Evolutionary conservation across 2,113 vertebrate genomes (phyloP).

Genomic region (Ciconia stormi): DNA sequence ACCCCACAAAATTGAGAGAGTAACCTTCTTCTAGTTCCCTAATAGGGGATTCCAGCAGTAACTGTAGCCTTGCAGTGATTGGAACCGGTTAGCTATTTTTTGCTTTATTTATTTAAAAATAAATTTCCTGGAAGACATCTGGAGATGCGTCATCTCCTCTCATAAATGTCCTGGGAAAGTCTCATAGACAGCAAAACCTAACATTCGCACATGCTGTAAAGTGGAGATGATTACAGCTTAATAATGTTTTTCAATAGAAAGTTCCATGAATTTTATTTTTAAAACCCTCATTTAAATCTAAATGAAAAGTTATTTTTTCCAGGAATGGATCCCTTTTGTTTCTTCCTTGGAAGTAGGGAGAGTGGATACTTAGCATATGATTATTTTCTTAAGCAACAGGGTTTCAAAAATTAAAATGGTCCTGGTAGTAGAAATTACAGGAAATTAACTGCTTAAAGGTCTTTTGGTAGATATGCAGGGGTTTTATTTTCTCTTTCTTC

Average conservation of each 20-base stretch:
- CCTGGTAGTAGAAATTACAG: background rate
- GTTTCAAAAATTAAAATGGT: background rate
- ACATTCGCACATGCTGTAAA: conserved; percentile 13
- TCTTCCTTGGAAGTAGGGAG: background rate
- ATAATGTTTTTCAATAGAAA: background rate
- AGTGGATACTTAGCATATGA: background rate
- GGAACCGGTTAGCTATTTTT: conserved; percentile 45
- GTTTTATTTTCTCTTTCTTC: background rate
- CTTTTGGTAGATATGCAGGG: background rate
- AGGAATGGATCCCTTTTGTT: background rate
- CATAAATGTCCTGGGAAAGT: conserved; percentile 72
- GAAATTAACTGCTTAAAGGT: background rate
- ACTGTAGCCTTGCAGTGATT: background rate
- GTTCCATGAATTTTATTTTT: background rate
- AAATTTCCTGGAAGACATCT: conserved; percentile 68
- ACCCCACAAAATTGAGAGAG: background rate
- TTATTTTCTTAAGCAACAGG: background rate
- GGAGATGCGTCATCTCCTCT: conserved; percentile 66
- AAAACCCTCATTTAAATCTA: background rate
- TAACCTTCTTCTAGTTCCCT: background rate
- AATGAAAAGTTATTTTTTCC: conserved; percentile 17
- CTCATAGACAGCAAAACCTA: conserved; percentile 11
- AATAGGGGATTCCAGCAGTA: conserved; percentile 10
- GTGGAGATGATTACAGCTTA: background rate
- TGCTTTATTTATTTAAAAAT: conserved; percentile 74